These are phyloP conservation scores for Actinostola sp. DNA, from an alignment of 92 coral and sea anemone genomes.

Conservation along the genomic window DNA sequence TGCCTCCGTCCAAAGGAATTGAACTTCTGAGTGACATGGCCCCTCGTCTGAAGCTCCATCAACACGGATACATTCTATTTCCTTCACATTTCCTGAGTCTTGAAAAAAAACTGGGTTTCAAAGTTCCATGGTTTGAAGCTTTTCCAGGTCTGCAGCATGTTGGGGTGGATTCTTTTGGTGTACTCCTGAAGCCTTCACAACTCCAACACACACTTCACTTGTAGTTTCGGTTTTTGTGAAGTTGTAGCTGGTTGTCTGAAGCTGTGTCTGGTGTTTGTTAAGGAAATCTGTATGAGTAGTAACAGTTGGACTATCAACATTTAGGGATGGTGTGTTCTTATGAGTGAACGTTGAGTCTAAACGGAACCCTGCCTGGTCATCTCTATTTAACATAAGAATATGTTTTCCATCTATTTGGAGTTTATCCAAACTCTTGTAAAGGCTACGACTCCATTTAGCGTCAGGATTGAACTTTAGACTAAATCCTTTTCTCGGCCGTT, in stretches of 20 bases:
- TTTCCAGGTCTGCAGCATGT: slow-evolving; percentile 51
- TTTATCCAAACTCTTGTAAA: slow-evolving; percentile 51
- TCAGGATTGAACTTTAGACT: slow-evolving; percentile 57
- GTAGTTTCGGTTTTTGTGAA: slow-evolving; percentile 60
- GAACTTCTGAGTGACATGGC: slow-evolving; percentile 42
- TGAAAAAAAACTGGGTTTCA: slow-evolving; percentile 42
- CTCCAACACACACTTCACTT: slow-evolving; percentile 63
- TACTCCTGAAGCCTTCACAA: slow-evolving; percentile 60
- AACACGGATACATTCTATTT: slow-evolving; percentile 54
- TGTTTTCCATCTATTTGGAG: slow-evolving; percentile 54
- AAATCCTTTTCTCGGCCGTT: slow-evolving; percentile 61
- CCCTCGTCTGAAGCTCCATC: slow-evolving; percentile 60
- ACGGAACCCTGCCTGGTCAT: slow-evolving; percentile 65
- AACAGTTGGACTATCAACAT: slow-evolving; percentile 35
- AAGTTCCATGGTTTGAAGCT: background rate
- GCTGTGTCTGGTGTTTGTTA: slow-evolving; percentile 49
- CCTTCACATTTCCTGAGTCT: slow-evolving; percentile 19
- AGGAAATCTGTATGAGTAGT: slow-evolving; percentile 67
- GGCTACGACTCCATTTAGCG: slow-evolving; percentile 39
- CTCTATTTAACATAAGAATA: slow-evolving; percentile 39
- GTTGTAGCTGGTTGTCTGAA: slow-evolving; percentile 66
- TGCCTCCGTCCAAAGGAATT: slow-evolving; percentile 1
- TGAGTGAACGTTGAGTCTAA: slow-evolving; percentile 62
- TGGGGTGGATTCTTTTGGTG: slow-evolving; percentile 62
- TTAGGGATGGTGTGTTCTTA: slow-evolving; percentile 46